A percentile compares a stretch with the other conserved stretches of the same genome.
phyloP scores from a whole-genome alignment of 2,797 vertebrate genomes.

The Anguilla pacifica region DNA sequence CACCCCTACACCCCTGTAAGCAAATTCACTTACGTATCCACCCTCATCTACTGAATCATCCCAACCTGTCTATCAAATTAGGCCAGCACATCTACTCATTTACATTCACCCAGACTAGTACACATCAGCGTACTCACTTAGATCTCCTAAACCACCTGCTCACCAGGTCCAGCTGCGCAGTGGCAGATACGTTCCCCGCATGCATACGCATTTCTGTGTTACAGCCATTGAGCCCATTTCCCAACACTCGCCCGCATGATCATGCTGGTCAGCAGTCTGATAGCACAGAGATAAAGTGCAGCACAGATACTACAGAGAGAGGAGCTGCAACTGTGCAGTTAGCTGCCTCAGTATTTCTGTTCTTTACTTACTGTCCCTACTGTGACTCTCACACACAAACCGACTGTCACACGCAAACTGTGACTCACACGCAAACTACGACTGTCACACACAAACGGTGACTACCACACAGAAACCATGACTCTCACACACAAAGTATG shows the following conservation, averaged over 20 bases:
- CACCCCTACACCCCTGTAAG: neutral
- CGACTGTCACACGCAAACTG: too few relatives aligned
- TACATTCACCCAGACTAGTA: neutral
- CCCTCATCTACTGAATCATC: neutral
- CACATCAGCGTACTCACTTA: neutral
- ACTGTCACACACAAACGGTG: too few relatives aligned
- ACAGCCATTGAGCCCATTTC: neutral
- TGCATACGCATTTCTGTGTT: too few relatives aligned
- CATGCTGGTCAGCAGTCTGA: neutral
- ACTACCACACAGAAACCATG: neutral
- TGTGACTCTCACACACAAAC: too few relatives aligned
- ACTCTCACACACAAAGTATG: neutral
- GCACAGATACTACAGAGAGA: neutral
- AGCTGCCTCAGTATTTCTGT: neutral
- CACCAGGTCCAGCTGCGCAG: neutral
- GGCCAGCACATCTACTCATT: neutral
- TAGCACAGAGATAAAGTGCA: neutral
- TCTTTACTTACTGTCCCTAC: neutral
- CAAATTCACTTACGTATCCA: neutral
- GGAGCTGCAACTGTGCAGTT: neutral
- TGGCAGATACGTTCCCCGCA: neutral
- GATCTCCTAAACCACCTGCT: neutral
- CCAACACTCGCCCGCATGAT: neutral
- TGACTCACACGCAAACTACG: too few relatives aligned
- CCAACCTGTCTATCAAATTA: neutral